Evolutionary conservation across 2,113 vertebrate genomes (phyloP).

Genomic region (Sprattus sprattus): DNA sequence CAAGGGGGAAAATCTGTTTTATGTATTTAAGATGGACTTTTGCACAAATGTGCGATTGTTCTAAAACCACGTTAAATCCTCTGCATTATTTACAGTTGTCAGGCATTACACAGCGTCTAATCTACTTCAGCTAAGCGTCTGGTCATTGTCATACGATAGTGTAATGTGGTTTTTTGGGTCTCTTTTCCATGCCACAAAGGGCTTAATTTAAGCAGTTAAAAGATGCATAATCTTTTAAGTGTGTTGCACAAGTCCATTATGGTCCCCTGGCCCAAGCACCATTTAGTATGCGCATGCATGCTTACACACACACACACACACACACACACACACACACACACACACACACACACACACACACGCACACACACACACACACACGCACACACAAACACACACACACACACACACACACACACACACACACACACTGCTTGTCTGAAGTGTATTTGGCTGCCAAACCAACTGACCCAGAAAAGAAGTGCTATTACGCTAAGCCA

Average conservation of each 20-base stretch:
- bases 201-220: conserved; percentile 57
- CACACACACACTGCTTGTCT: background rate
- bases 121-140: conserved; percentile 40
- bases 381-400: background rate
- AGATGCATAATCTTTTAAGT: conserved; percentile 58
- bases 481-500: conserved; percentile 41
- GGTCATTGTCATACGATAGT: conserved; percentile 45
- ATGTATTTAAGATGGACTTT: conserved; percentile 36
- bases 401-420: background rate
- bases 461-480: conserved; percentile 47
- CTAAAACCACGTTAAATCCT: conserved; percentile 35
- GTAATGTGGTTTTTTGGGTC: conserved; percentile 44
- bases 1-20: conserved; percentile 36
- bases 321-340: background rate
- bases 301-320: background rate
- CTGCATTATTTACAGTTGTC: conserved; percentile 54
- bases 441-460: conserved; percentile 30
- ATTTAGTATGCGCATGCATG: background rate
- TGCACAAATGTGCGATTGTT: conserved; percentile 41
- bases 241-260: conserved; percentile 49
- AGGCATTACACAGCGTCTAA: conserved; percentile 47
- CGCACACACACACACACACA: background rate
- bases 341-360: background rate
- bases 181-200: conserved; percentile 42
- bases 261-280: conserved; percentile 12